phyloP scores from a whole-genome alignment of 2,888 invertebrate genomes.

The Agonopterix subpropinquella region DNA sequence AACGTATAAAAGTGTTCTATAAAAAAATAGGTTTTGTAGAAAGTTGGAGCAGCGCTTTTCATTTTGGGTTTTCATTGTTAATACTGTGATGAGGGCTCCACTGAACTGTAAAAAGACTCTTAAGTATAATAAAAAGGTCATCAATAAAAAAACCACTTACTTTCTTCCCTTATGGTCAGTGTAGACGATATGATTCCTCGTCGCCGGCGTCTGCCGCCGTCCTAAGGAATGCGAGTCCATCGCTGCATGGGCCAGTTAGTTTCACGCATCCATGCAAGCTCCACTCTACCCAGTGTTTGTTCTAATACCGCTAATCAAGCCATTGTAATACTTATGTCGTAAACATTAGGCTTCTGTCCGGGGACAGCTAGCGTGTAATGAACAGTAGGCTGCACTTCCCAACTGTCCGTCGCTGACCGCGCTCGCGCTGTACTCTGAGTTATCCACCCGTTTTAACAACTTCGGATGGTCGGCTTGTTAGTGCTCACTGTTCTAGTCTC shows the following conservation, averaged over 20 bases:
- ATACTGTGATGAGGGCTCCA: too few relatives aligned
- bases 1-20: too few relatives aligned
- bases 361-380: not conserved
- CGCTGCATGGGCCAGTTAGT: constrained; percentile 15
- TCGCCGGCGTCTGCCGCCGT: constrained; percentile 53
- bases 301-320: too few relatives aligned
- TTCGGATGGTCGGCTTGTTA: constrained; percentile 67
- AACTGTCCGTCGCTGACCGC: constrained; percentile 48
- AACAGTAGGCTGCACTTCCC: constrained; percentile 15
- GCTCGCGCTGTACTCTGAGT: constrained; percentile 33
- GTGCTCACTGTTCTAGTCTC: constrained; percentile 36
- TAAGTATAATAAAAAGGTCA: too few relatives aligned
- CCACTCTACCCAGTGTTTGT: not conserved
- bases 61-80: too few relatives aligned
- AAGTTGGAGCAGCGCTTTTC: too few relatives aligned
- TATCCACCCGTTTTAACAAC: constrained; percentile 57
- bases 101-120: too few relatives aligned
- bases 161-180: constrained; percentile 72
- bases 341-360: not conserved
- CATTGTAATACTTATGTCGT: too few relatives aligned
- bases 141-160: constrained; percentile 41
- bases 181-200: constrained; percentile 69
- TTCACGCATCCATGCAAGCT: constrained; percentile 18
- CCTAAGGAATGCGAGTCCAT: constrained; percentile 60
- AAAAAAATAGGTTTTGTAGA: too few relatives aligned